Conservation (phyloP, 2,888 invertebrate species). For the Athalia cordata region DNA sequence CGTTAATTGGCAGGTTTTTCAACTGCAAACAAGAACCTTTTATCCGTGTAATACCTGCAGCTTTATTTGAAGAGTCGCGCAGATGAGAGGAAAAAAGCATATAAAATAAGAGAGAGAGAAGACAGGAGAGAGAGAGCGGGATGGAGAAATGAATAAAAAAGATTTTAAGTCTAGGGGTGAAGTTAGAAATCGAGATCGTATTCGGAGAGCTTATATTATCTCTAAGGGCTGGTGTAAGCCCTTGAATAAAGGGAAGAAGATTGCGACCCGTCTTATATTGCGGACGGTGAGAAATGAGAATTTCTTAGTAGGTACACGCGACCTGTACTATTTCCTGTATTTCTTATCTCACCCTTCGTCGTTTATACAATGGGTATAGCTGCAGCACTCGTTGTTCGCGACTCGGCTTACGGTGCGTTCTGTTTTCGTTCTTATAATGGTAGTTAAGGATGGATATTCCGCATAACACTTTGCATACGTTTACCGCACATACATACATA, state of each 20-base stretch:
- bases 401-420: neutral
- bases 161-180: too few relatives aligned
- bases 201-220: constrained; percentile 5
- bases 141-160: neutral
- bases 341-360: constrained; percentile 23
- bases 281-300: constrained; percentile 27
- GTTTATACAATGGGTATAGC: neutral
- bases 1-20: too few relatives aligned
- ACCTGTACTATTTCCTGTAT: constrained; percentile 26
- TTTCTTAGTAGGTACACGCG: constrained; percentile 28
- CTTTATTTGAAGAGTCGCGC: too few relatives aligned
- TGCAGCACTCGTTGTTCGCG: neutral
- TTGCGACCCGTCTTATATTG: neutral
- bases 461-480: constrained; percentile 27
- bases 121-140: too few relatives aligned
- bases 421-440: neutral
- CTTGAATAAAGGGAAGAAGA: neutral
- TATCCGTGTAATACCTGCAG: too few relatives aligned
- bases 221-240: constrained; percentile 6
- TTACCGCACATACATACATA: too few relatives aligned
- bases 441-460: neutral
- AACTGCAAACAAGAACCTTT: too few relatives aligned
- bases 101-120: neutral
- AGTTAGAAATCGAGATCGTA: neutral
- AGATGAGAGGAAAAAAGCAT: neutral